Evolutionary conservation across 2,113 vertebrate species (phyloP), one percentile per base, ranked within the genome.

Genomic region (Megalops atlanticus): DNA sequence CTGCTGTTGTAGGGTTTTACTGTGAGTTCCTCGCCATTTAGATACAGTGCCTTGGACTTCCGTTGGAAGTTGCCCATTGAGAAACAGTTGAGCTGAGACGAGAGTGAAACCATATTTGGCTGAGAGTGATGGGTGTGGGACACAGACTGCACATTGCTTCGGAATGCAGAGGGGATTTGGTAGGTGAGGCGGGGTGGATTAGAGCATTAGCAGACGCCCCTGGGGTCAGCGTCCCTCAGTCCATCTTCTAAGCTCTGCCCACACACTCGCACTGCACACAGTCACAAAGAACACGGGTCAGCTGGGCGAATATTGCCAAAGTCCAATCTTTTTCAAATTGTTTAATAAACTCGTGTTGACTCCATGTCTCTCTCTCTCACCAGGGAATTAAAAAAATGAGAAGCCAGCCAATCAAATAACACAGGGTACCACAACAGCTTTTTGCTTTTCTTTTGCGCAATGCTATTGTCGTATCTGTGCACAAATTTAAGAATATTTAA

Each of bases 191-290:
- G 69, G 79, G 14, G 24, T 45, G 21, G 43, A 47, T 73, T 36
- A 31, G 43, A 72, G 69, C 31, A 33, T 58, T 58, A 58, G 4
- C 79, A 31, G 45, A 38, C 54, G 16, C 79, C 69, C 69, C 71
- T 31, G 43, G n/a, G 36, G 33, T 40, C 15, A 40, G n/a, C 52
- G 27, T 79, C 77, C 70, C 10, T 72, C 39, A 31, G n/a, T 16
- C 31, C 27, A 27, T 54, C 39, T 72, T 74, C 6, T 12, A 27
- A 6, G 58, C 43, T n/a, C n/a, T 33, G n/a, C 27, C 35, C 47
- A 80, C 31, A 45, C 33, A 36, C 39, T 43, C 31, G 41, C 24
- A 41, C 7, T 31, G 49, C 27, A 14, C 5, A 36, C 21, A 41
- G 76, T n/a, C 38, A 68, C 24, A 69, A 2, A 11, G 52, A 4